phyloP scores from a whole-genome alignment of 2,888 invertebrate genomes.

The Criorhina ranunculi region DNA sequence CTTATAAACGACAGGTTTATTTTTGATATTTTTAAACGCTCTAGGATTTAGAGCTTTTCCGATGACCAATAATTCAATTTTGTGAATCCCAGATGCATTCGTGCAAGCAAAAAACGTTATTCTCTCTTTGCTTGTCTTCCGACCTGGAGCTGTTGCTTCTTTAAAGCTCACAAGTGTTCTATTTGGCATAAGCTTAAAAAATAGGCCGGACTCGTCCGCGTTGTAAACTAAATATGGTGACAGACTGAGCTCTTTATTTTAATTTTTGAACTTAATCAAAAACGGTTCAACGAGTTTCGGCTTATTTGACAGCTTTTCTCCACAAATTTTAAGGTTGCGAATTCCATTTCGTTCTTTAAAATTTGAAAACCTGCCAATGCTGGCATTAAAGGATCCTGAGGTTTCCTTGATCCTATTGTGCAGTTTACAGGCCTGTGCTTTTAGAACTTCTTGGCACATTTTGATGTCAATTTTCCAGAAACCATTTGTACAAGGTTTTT shows the following conservation, averaged over 20 bases:
- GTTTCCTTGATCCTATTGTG: no score
- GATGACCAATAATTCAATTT: conserved; percentile 12
- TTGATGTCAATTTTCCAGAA: neutral
- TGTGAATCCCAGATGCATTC: conserved; percentile 3
- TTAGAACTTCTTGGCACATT: no score
- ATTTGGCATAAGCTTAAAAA: conserved; percentile 13
- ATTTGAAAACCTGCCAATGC: no score
- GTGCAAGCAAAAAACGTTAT: conserved; percentile 24
- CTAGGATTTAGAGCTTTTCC: conserved; percentile 21
- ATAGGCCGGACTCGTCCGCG: neutral
- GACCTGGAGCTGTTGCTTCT: conserved; percentile 6
- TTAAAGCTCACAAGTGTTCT: neutral
- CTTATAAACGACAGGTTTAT: no score
- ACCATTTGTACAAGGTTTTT: no score
- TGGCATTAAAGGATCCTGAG: no score
- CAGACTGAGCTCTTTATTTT: conserved; percentile 8
- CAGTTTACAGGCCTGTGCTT: no score
- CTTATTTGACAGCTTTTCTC: conserved; percentile 22
- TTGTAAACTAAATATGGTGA: neutral
- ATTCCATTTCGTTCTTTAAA: neutral
- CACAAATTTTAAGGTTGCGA: conserved; percentile 11
- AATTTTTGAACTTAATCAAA: conserved; percentile 1
- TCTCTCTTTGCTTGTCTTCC: neutral
- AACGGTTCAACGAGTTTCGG: conserved; percentile 17
- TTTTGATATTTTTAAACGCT: conserved; percentile 1